A percentile compares a stretch with the other conserved stretches of the same genome.
phyloP scores from a whole-genome alignment of 2,797 vertebrate genomes.

The Takifugu ocellatus region DNA sequence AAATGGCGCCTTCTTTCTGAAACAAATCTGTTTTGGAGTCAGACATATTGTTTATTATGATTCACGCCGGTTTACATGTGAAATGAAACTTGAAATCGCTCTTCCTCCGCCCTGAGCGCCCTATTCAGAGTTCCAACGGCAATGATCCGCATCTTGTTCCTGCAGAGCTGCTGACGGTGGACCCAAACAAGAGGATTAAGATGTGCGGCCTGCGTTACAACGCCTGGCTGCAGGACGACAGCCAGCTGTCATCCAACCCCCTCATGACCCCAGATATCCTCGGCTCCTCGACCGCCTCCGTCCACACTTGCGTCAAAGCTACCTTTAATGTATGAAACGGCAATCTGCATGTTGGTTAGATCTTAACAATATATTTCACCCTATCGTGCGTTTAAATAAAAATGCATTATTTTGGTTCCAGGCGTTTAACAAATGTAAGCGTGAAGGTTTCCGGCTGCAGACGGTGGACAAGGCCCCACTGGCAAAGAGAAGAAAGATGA shows the following conservation, averaged over 20 bases:
- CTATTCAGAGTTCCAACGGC: constrained; percentile 3
- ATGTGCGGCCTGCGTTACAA: constrained; percentile 95
- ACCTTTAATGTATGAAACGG: constrained; percentile 89
- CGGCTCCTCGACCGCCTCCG: constrained; percentile 88
- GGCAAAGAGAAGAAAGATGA: constrained; percentile 98
- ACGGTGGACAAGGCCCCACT: constrained; percentile 97
- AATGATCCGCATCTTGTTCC: constrained; percentile 27
- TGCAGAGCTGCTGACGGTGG: constrained; percentile 93
- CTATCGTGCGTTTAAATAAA: too few species aligned
- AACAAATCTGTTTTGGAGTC: neutral
- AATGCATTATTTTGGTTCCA: constrained; percentile 40
- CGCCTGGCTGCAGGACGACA: constrained; percentile 97
- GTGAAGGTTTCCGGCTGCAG: constrained; percentile 97
- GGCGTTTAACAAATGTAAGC: constrained; percentile 99
- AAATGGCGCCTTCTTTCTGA: neutral
- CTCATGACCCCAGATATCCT: constrained; percentile 98
- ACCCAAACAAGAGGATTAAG: constrained; percentile 98
- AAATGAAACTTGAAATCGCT: neutral
- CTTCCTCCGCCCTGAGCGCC: neutral
- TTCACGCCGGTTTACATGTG: too few species aligned
- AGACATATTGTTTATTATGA: too few species aligned
- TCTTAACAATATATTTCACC: too few species aligned
- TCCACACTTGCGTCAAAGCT: constrained; percentile 95
- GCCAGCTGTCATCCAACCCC: constrained; percentile 96
- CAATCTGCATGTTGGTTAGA: neutral